These are phyloP conservation scores for Diplogasteroides magnus DNA, from an alignment of 1,140 invertebrate genomes.

Conservation along the genomic window DNA sequence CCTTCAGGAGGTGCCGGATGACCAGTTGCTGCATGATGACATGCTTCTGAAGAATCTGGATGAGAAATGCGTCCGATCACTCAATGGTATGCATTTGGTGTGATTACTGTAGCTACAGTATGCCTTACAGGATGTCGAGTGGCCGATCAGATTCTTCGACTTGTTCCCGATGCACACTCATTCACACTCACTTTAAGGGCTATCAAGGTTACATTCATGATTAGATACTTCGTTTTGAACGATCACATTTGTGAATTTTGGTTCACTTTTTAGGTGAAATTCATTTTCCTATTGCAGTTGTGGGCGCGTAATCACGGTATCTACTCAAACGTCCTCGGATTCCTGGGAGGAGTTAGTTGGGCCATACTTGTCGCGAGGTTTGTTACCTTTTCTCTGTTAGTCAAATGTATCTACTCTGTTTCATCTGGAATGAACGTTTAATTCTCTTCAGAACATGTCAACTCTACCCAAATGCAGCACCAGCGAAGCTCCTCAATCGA, in stretches of 20 bases:
- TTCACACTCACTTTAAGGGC: slow-evolving; percentile 85
- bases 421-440: neutral
- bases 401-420: too few relatives aligned
- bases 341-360: slow-evolving; percentile 97
- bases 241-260: slow-evolving; percentile 1
- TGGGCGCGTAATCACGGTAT: slow-evolving; percentile 70
- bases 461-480: slow-evolving; percentile 90
- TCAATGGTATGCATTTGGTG: slow-evolving; percentile 68
- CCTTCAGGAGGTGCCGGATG: slow-evolving; percentile 71
- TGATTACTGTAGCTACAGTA: too few relatives aligned
- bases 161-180: slow-evolving; percentile 89
- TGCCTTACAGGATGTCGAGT: slow-evolving; percentile 80
- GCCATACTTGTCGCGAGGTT: slow-evolving; percentile 87
- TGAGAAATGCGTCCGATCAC: slow-evolving; percentile 86
- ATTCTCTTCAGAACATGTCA: slow-evolving; percentile 75
- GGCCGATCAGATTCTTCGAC: slow-evolving; percentile 90
- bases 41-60: slow-evolving; percentile 88
- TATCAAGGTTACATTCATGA: slow-evolving; percentile 70
- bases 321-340: slow-evolving; percentile 91
- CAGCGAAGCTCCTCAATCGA: slow-evolving; percentile 89
- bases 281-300: slow-evolving; percentile 8
- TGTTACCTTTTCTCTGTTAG: too few relatives aligned
- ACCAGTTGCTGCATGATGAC: slow-evolving; percentile 81
- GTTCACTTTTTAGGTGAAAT: slow-evolving; percentile 22
- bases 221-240: slow-evolving; percentile 44